Conservation (phyloP, 1,140 invertebrate species). For the Cyclina sinensis region DNA sequence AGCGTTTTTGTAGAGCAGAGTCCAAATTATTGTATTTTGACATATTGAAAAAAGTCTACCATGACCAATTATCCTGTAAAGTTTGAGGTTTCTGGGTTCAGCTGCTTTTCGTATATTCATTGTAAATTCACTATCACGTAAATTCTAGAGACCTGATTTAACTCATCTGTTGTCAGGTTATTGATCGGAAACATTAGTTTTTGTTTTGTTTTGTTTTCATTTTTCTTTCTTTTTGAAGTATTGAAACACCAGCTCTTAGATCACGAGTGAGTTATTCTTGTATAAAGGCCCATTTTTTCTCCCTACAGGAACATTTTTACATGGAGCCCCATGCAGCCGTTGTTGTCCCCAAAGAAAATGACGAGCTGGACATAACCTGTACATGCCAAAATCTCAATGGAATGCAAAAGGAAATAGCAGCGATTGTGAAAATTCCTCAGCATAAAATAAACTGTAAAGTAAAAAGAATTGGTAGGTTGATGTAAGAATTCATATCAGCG, state of each 20-base stretch:
- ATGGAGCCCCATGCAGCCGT: constrained; percentile 19
- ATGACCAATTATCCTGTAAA: too few relatives aligned
- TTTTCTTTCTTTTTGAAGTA: neutral
- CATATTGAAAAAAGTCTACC: too few relatives aligned
- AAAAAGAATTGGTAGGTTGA: neutral
- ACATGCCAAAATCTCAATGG: constrained; percentile 9
- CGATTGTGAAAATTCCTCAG: neutral
- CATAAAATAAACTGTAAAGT: constrained; percentile 13
- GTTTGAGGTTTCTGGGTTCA: too few relatives aligned
- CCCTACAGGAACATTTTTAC: constrained; percentile 62
- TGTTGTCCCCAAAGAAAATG: constrained; percentile 15
- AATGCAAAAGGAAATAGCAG: neutral
- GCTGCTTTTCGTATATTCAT: too few relatives aligned
- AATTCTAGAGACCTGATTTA: neutral
- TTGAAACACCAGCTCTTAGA: too few relatives aligned
- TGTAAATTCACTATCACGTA: neutral
- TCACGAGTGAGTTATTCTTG: neutral
- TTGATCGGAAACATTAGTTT: neutral
- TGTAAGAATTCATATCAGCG: too few relatives aligned
- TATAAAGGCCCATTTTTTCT: neutral
- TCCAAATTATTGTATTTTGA: too few relatives aligned
- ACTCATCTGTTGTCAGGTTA: neutral
- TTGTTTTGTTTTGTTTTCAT: neutral
- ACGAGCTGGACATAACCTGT: constrained; percentile 18
- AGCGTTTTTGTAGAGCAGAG: too few relatives aligned